A percentile compares a stretch with the other conserved stretches of the same genome.
These are phyloP conservation scores for Ceyx melanurus DNA, from an alignment of 2,113 vertebrate species.

Conservation along the genomic window DNA sequence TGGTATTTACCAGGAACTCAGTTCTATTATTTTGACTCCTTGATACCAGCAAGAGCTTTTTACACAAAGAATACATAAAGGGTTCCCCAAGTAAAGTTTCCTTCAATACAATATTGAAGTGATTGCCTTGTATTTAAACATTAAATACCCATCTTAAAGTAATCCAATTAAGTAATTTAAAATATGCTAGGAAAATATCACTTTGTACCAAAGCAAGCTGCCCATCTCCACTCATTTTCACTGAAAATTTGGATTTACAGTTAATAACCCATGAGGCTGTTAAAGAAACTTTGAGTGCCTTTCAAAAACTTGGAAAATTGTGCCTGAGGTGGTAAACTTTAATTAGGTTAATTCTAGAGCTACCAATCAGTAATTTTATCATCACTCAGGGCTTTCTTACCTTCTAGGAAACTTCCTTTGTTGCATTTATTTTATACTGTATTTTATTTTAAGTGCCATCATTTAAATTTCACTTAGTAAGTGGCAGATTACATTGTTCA, in stretches of 20 bases:
- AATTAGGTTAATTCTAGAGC: slow-evolving; percentile 80
- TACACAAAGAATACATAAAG: not conserved
- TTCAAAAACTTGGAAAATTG: slow-evolving; percentile 78
- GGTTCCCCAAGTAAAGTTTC: slow-evolving; percentile 56
- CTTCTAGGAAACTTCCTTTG: slow-evolving; percentile 74
- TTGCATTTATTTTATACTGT: slow-evolving; percentile 75
- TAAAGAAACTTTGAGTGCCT: slow-evolving; percentile 81
- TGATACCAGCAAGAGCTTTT: slow-evolving; percentile 20
- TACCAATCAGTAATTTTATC: slow-evolving; percentile 78
- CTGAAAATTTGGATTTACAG: slow-evolving; percentile 74
- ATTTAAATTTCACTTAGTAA: slow-evolving; percentile 86
- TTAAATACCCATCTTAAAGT: slow-evolving; percentile 57
- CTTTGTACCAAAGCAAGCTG: slow-evolving; percentile 80
- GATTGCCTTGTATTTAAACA: slow-evolving; percentile 71
- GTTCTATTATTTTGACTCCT: not conserved
- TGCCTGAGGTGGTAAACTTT: slow-evolving; percentile 80
- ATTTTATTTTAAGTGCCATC: slow-evolving; percentile 82
- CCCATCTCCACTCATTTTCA: slow-evolving; percentile 68
- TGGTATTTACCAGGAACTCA: slow-evolving; percentile 46
- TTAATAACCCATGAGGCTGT: slow-evolving; percentile 70
- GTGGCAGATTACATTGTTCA: slow-evolving; percentile 82
- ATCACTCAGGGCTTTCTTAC: slow-evolving; percentile 84
- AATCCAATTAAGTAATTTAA: slow-evolving; percentile 54
- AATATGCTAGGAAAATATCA: slow-evolving; percentile 55
- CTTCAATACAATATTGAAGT: slow-evolving; percentile 53